Evolutionary conservation across 2,113 vertebrate species (phyloP).

Genomic region (Noturus placidus): DNA sequence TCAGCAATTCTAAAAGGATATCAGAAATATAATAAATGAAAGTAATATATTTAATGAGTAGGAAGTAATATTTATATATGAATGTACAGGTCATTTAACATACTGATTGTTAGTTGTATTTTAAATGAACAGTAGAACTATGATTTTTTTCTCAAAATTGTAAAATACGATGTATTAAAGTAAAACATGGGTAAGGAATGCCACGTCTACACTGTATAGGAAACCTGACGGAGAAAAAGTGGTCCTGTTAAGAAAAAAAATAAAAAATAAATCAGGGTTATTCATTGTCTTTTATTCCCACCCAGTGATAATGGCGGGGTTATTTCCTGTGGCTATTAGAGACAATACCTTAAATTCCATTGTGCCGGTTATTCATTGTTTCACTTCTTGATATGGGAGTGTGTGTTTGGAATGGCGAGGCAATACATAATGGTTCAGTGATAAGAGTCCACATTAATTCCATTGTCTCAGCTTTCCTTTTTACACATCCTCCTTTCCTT

Average conservation of each 20-base stretch:
- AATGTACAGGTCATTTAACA: neutral
- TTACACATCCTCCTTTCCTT: slow-evolving; percentile 67
- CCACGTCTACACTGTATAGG: slow-evolving; percentile 56
- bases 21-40: neutral
- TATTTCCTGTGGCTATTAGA: slow-evolving; percentile 84
- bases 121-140: neutral
- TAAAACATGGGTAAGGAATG: neutral
- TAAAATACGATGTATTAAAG: slow-evolving; percentile 29
- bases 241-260: slow-evolving; percentile 67
- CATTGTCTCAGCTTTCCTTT: slow-evolving; percentile 80
- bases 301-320: slow-evolving; percentile 83
- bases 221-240: slow-evolving; percentile 75
- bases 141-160: neutral
- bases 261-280: slow-evolving; percentile 76
- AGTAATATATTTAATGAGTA: neutral
- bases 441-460: slow-evolving; percentile 92
- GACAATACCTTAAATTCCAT: slow-evolving; percentile 83
- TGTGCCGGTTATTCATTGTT: slow-evolving; percentile 87
- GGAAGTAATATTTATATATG: neutral
- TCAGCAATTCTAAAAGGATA: neutral
- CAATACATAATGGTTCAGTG: slow-evolving; percentile 86
- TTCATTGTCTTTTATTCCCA: slow-evolving; percentile 85
- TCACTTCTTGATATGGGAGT: slow-evolving; percentile 78
- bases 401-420: slow-evolving; percentile 81
- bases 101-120: neutral